phyloP scores from a whole-genome alignment of 2,888 invertebrate genomes.

The Rhamphomyia laevipes region DNA sequence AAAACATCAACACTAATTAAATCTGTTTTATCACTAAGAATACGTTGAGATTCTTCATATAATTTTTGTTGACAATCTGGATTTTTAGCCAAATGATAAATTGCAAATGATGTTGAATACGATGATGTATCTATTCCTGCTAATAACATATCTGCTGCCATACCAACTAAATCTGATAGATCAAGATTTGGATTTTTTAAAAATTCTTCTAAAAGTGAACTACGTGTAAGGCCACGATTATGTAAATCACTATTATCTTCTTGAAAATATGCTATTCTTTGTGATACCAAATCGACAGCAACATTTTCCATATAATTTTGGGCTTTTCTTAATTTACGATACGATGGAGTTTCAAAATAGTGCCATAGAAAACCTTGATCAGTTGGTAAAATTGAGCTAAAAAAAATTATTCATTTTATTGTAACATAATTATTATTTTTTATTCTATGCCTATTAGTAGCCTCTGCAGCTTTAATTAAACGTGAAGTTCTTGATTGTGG shows the following conservation, averaged over 20 bases:
- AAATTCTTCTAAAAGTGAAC: conserved; percentile 55
- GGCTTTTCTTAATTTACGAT: conserved; percentile 51
- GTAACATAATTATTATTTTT: conserved; percentile 57
- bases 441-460: conserved; percentile 53
- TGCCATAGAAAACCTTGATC: conserved; percentile 48
- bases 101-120: conserved; percentile 60
- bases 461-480: conserved; percentile 59
- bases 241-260: conserved; percentile 16
- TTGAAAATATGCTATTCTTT: conserved; percentile 43
- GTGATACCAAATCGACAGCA: conserved; percentile 50
- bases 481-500: conserved; percentile 50
- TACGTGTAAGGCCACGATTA: conserved; percentile 13
- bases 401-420: not conserved
- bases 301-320: conserved; percentile 64
- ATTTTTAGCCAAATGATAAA: conserved; percentile 70
- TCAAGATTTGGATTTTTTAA: conserved; percentile 56
- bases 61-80: conserved; percentile 54
- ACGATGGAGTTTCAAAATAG: conserved; percentile 58
- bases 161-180: conserved; percentile 67
- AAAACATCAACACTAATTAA: conserved; percentile 46
- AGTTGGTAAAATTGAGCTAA: conserved; percentile 29
- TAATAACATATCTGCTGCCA: conserved; percentile 71
- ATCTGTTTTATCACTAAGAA: conserved; percentile 44
- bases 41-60: conserved; percentile 46
- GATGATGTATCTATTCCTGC: conserved; percentile 82